Evolutionary conservation across 2,113 vertebrate genomes (phyloP), one percentile per base, ranked within the genome.

Genomic region (Macrotis lagotis): DNA sequence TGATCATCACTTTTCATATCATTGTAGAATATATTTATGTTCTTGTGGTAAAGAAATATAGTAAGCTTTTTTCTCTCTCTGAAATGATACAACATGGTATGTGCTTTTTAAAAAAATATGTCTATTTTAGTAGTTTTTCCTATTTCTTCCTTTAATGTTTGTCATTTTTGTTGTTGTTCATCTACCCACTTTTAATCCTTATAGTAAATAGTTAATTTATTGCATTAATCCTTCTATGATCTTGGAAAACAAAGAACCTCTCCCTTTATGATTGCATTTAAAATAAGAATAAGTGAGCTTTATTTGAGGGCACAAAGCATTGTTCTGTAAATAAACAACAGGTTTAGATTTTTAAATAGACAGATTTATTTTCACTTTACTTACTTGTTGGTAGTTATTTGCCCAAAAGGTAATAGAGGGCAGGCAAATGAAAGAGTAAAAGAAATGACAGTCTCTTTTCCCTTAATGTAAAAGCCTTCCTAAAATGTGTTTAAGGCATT

Each of bases 201-300:
- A 8, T 44, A 83, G 37, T 83, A 83, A 83, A 83, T 83, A 44
- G 66, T 16, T 2, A 83, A 44, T 83, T 83, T 83, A 22, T 6
- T 83, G 19, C 26, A 83, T 44, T n/a, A 16, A 22, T 83, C 26
- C 37, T 44, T 44, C 66, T n/a, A 8, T 83, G 6, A n/a, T 83
- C 66, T 83, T 19, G 37, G 37, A 83, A 83, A 83, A 83, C 1
- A 12, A n/a, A 44, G 19, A 44, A 44, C 37, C 5, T 83, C 66
- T 44, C 37, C 5, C 1, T 44, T 83, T n/a, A 83, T 16, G 44
- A 83, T 44, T 26, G 8, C 48, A 0, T 83, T 26, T 93, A 51
- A 94, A 96, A 88, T 88, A 50, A 94, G 66, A 74, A 91, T 50
- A 89, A n/a, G n/a, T 24, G 25, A 50, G 91, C 50, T 94, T 74